Evolutionary conservation across 2,888 invertebrate species (phyloP).

Genomic region (Cepaea hortensis): DNA sequence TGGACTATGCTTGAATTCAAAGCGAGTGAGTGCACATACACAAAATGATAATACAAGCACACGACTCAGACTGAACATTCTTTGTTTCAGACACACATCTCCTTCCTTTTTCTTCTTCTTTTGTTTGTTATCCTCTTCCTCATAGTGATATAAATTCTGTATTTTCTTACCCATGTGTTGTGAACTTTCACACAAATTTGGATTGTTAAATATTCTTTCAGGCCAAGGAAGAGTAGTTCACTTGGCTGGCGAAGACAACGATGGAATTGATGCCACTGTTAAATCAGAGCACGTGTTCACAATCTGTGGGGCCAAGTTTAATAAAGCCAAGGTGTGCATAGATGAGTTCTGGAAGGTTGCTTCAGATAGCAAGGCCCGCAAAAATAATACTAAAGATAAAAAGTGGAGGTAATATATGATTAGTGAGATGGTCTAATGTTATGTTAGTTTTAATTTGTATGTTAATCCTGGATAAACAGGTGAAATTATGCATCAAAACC

Average conservation of each 20-base stretch:
- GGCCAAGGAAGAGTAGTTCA: constrained; percentile 54
- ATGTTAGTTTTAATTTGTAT: constrained; percentile 1
- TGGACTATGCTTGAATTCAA: too few species aligned
- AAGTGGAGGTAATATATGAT: constrained; percentile 48
- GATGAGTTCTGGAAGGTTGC: constrained; percentile 55
- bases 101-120: not conserved
- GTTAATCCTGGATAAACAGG: not conserved
- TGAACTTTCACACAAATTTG: not conserved
- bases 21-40: too few species aligned
- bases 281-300: constrained; percentile 50
- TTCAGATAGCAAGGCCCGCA: constrained; percentile 48
- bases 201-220: not conserved
- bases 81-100: not conserved
- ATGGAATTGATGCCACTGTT: constrained; percentile 48
- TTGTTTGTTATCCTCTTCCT: not conserved
- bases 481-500: not conserved
- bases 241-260: constrained; percentile 56
- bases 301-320: constrained; percentile 51
- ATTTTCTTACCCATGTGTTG: not conserved
- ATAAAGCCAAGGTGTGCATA: constrained; percentile 54
- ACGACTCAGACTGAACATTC: not conserved
- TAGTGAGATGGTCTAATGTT: not conserved
- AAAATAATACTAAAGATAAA: constrained; percentile 55
- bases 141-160: not conserved
- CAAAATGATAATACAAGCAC: too few species aligned